Evolutionary conservation across 2,113 vertebrate genomes (phyloP), one percentile per base, ranked within the genome.

Genomic region (Thermophis baileyi): DNA sequence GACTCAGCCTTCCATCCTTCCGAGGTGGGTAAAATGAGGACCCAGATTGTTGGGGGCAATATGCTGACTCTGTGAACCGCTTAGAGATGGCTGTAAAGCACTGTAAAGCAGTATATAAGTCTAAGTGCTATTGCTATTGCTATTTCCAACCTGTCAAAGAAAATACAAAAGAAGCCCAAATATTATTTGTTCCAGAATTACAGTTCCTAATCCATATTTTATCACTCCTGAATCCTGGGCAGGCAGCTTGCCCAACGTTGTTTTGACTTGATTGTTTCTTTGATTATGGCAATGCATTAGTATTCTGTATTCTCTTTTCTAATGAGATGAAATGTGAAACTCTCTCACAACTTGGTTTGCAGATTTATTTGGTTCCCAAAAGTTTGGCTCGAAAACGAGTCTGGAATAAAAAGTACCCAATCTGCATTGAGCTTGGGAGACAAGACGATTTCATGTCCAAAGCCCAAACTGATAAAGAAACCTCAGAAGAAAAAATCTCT

Each of bases 401-500:
- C 89, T 99, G 99, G 99, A 99, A 99, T 97, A 99, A 99, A 95
- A 99, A 99, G 92, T 99, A 99, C 92, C 99, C 99, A 0, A 99
- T 99, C 96, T 99, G 99, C 97, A 98, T 99, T 22, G 98, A 99
- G 95, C 98, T 99, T 25, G 98, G 97, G 96, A 98, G 96, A 93
- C 99, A 99, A 97, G 99, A 99, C 46, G 98, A 99, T 97, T 99
- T 99, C 95, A 99, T 99, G 99, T 98, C 99, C 25, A 99, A 99
- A 94, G 97, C 98, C 63, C 98, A 99, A 96, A 63, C 95, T 27
- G 99, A 99, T 85, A 98, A 97, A 95, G 97, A 97, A 12, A 93
- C 74, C 7, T 35, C 87, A 93, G 99, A 99, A 91, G 98, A 98
- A 69, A 98, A 98, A 92, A 89, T 90, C 2, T 16, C 95, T 89